A percentile compares a stretch with the other conserved stretches of the same genome.
Conservation (phyloP, 2,797 vertebrate species). For the Todus mexicanus region DNA sequence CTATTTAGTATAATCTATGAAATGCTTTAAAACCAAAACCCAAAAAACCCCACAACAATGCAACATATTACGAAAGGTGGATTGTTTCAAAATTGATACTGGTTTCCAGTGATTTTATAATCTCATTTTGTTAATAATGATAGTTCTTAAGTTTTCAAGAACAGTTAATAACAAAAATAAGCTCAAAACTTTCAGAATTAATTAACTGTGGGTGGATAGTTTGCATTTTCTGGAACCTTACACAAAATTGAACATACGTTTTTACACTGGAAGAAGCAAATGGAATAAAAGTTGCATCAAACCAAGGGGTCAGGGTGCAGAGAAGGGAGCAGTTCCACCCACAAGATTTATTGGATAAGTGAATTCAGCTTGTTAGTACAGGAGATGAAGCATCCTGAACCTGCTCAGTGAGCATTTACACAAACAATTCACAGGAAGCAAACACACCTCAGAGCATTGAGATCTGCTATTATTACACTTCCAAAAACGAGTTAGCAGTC, state of each 20-base stretch:
- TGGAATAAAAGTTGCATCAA: neutral
- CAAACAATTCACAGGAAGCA: neutral
- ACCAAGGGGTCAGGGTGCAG: neutral
- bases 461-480: neutral
- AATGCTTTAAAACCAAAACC: neutral
- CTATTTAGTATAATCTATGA: neutral
- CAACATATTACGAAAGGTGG: neutral
- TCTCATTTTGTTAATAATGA: neutral
- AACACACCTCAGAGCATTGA: neutral
- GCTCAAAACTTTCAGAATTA: neutral
- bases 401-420: neutral
- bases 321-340: neutral
- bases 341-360: neutral
- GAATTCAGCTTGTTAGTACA: neutral
- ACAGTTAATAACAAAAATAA: neutral
- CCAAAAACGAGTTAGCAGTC: neutral
- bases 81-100: neutral
- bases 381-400: neutral
- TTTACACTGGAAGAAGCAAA: neutral
- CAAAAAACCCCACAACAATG: neutral
- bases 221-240: neutral
- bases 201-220: neutral
- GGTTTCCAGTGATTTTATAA: neutral
- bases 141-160: neutral
- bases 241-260: neutral